These are phyloP conservation scores for Esox masquinongy DNA, from an alignment of 2,797 vertebrate genomes.

Conservation along the genomic window DNA sequence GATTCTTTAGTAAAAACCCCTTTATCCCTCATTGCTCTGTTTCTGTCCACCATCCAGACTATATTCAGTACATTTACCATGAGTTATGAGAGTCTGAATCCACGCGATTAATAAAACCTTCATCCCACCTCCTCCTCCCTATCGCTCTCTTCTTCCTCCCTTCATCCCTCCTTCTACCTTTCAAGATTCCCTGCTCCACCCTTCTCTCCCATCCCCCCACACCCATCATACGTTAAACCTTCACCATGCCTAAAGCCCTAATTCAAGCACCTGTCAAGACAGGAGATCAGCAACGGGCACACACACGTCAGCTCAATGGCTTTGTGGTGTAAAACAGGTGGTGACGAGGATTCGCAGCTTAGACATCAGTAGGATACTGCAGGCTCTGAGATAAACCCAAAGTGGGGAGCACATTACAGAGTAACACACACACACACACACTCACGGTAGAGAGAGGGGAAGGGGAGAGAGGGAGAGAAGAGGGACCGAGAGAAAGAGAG, in stretches of 20 bases:
- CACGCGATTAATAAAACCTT: background rate
- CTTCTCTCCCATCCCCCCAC: background rate
- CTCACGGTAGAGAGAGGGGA: background rate
- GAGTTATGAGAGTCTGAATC: constrained; percentile 14
- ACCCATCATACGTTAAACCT: background rate
- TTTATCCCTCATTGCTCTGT: too few relatives aligned
- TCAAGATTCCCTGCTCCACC: background rate
- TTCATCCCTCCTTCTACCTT: background rate
- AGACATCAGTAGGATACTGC: background rate
- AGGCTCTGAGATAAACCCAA: background rate
- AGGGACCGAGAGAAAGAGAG: too few relatives aligned
- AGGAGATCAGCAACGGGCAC: constrained; percentile 1
- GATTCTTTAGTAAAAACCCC: too few relatives aligned
- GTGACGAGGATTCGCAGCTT: constrained; percentile 6
- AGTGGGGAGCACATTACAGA: background rate
- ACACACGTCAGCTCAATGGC: constrained; percentile 10
- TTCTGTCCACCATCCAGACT: background rate
- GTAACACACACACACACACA: background rate
- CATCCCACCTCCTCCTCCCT: background rate
- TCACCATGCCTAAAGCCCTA: constrained; percentile 14
- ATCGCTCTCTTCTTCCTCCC: background rate
- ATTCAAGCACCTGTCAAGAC: constrained; percentile 38
- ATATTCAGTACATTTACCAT: constrained; percentile 14
- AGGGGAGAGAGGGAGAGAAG: too few relatives aligned
- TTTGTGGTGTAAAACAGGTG: background rate